phyloP scores from a whole-genome alignment of 2,113 vertebrate genomes.

The Antidorcas marsupialis region DNA sequence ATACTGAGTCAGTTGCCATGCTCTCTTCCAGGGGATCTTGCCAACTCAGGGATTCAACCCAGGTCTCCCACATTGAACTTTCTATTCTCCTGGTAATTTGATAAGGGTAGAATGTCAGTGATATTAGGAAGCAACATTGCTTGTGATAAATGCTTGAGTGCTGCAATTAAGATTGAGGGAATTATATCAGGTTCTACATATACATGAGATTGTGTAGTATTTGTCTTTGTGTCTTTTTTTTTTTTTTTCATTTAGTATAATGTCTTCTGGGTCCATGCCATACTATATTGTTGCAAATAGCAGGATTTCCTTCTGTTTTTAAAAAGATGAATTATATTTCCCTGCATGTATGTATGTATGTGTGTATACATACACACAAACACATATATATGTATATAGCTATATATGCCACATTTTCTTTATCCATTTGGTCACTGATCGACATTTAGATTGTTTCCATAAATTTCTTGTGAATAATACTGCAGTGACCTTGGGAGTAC shows the following conservation, averaged over 20 bases:
- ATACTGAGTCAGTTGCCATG: background rate
- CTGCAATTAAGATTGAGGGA: background rate
- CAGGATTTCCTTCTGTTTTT: background rate
- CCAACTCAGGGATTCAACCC: background rate
- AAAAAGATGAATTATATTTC: background rate
- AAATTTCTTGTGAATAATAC: background rate
- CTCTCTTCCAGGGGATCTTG: background rate
- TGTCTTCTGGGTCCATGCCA: background rate
- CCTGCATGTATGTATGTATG: background rate
- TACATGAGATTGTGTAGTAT: background rate
- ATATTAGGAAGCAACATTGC: background rate
- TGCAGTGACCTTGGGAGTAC: background rate
- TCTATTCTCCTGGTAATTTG: background rate
- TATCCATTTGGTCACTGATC: background rate
- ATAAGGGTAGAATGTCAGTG: background rate
- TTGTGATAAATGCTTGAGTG: background rate
- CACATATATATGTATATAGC: background rate
- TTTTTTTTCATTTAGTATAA: background rate
- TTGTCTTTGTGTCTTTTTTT: background rate
- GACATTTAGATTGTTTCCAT: background rate
- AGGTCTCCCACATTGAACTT: background rate
- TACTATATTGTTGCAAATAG: background rate
- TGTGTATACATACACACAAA: background rate
- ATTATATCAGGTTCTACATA: background rate
- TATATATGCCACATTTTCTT: background rate